phyloP scores from a whole-genome alignment of 2,113 vertebrate species.

The Chionomys nivalis region DNA sequence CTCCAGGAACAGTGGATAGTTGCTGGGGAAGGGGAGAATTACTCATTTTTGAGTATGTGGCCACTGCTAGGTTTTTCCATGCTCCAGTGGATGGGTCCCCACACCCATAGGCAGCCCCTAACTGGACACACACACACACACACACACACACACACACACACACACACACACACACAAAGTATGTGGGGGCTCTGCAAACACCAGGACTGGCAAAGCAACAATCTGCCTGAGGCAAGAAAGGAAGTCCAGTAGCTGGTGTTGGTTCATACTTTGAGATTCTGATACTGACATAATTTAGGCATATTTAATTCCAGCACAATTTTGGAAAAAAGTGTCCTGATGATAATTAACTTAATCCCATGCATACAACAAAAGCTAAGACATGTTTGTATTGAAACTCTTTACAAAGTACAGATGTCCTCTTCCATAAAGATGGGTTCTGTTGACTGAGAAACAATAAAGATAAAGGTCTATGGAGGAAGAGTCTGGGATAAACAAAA shows the following conservation, averaged over 20 bases:
- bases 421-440: not conserved
- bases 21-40: not conserved
- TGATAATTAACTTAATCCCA: not conserved
- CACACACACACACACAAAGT: too few relatives aligned
- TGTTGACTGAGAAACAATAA: not conserved
- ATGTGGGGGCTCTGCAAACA: not conserved
- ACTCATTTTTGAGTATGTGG: not conserved
- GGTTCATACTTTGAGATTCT: not conserved
- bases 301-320: not conserved
- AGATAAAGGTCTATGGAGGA: not conserved
- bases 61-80: not conserved
- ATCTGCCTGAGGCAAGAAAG: not conserved
- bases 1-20: not conserved
- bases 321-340: not conserved
- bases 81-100: not conserved
- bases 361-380: not conserved
- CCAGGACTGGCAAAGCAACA: not conserved
- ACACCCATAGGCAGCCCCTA: not conserved
- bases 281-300: not conserved
- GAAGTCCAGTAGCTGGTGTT: not conserved
- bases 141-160: too few relatives aligned
- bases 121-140: too few relatives aligned
- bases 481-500: not conserved
- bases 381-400: not conserved
- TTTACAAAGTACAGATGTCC: not conserved